Percentiles rank a stretch among this genome's conserved stretches.
These are phyloP conservation scores for Iguana delicatissima DNA, from an alignment of 2,797 vertebrate genomes.

Conservation along the genomic window DNA sequence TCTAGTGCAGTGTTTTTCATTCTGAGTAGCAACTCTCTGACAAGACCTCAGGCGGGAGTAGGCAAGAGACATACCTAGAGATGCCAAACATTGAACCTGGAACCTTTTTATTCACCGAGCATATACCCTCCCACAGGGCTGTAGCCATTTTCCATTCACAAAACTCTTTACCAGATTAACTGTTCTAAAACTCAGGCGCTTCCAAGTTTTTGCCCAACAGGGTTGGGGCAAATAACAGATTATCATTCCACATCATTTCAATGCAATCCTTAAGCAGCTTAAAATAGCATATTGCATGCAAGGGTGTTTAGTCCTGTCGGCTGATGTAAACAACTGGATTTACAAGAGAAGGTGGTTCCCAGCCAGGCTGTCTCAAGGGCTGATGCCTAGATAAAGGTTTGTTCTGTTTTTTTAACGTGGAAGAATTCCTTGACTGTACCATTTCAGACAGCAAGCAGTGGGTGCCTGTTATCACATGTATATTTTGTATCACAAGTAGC, in stretches of 20 bases:
- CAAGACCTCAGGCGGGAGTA: background rate
- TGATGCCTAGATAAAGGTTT: background rate
- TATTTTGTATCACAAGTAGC: background rate
- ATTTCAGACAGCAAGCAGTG: background rate
- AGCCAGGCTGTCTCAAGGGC: background rate
- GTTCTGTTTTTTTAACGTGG: background rate
- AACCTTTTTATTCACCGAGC: no score
- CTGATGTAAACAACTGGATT: background rate
- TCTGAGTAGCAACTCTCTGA: background rate
- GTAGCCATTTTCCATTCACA: background rate
- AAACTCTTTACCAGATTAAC: background rate
- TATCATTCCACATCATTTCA: background rate
- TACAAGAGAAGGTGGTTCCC: background rate
- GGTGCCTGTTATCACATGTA: background rate
- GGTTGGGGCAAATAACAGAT: background rate
- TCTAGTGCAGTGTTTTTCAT: no score
- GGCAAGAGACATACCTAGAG: background rate
- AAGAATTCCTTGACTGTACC: background rate
- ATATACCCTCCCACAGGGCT: background rate
- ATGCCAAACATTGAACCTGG: background rate
- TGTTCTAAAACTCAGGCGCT: background rate
- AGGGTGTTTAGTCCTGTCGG: background rate
- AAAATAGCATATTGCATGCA: background rate
- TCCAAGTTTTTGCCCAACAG: background rate
- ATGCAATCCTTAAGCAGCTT: constrained; percentile 7